Base-by-base conservation (phyloP, 1,140 invertebrate species). In the Penaeus chinensis region DNA sequence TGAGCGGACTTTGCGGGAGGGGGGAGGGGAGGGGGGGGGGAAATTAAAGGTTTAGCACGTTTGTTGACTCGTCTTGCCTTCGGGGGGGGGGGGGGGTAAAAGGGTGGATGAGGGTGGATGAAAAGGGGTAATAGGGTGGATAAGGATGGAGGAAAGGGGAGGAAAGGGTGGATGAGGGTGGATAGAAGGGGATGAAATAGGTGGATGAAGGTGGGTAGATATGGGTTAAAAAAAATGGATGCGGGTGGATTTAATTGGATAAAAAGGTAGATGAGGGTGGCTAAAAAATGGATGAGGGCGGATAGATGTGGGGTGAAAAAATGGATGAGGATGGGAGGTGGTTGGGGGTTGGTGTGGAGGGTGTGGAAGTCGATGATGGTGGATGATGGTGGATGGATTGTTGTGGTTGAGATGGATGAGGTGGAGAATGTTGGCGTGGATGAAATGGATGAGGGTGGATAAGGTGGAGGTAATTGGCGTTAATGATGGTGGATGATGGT, bases 311-410 rank as follows among this genome's bases (percentile, higher is more conserved):
- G 42, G 66, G 42, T 47, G 65, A 22, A 27, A 77, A 77, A 32
- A 61, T 80, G 78, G 78, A 66, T 16, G 71, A 66, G 42, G 22
- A 66, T 22, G 54, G 63, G 65, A 69, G 24, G 71, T 69, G n/a
- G 47, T n/a, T 42, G 24, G 71, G 60, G n/a, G 47, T n/a, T 42
- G 66, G 10, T 27, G 1, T 82, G n/a, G 42, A 37, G 32, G 32
- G 2, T 82, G 32, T 37, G 42, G 27, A 47, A n/a, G 65, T 62
- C 66, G 80, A 22, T 65, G 80, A 65, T 61, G 78, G 54, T 60
- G 62, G 61, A 69, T 32, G 32, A 32, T 32, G 2, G 32, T 32
- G 32, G 81, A 63, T 69, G 78, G 54, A 27, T 82, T 62, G 24
- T 82, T 47, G 62, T 65, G 42, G 3, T 32, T 11, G 62, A n/a